Conservation (phyloP, 2,113 vertebrate genomes). For the Eretmochelys imbricata region DNA sequence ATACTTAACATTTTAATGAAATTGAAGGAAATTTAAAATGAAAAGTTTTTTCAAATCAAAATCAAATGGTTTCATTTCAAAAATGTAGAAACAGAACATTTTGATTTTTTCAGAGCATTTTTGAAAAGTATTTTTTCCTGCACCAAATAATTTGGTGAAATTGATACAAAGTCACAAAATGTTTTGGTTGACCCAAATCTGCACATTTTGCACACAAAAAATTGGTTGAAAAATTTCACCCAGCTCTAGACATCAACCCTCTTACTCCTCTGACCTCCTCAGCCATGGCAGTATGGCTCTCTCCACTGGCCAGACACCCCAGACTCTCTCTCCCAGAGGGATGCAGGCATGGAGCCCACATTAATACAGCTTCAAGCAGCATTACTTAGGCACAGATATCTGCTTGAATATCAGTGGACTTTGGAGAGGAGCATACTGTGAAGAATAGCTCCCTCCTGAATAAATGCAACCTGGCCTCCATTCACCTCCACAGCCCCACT, state of each 20-base stretch:
- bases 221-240: neutral
- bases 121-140: neutral
- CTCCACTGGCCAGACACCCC: neutral
- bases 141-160: neutral
- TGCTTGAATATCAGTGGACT: neutral
- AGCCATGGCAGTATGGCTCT: neutral
- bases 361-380: neutral
- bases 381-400: neutral
- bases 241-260: neutral
- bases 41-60: neutral
- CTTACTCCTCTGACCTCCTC: neutral
- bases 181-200: neutral
- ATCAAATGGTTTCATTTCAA: neutral
- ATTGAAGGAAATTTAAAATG: neutral
- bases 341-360: neutral
- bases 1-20: neutral
- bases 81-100: neutral
- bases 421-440: neutral
- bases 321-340: neutral
- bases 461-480: neutral
- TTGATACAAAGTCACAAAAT: neutral
- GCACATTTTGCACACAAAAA: neutral
- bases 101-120: neutral
- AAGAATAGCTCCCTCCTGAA: neutral
- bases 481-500: neutral